Evolutionary conservation across 2,888 invertebrate genomes (phyloP).

Genomic region (Antitype chi): DNA sequence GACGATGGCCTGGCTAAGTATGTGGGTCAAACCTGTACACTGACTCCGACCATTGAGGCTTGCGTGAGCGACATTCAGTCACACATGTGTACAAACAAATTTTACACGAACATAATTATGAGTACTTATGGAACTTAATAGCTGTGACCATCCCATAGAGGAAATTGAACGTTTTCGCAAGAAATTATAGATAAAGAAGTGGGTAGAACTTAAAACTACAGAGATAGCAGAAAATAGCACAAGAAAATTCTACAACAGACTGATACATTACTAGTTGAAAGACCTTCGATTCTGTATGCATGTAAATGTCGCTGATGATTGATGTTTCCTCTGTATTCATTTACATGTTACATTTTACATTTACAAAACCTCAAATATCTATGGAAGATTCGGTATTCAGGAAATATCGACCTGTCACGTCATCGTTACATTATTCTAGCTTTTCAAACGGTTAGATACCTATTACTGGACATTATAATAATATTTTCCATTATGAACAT

Average conservation of each 20-base stretch:
- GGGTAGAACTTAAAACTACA: not conserved
- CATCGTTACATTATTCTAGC: not conserved
- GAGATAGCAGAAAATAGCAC: slow-evolving; percentile 17
- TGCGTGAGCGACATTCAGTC: slow-evolving; percentile 50
- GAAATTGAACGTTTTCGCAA: slow-evolving; percentile 2
- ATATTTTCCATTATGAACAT: slow-evolving; percentile 70
- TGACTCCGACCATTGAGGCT: slow-evolving; percentile 50
- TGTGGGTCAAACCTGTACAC: slow-evolving; percentile 64
- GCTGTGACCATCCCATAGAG: slow-evolving; percentile 4
- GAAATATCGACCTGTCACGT: not conserved
- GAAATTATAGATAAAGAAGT: slow-evolving; percentile 4
- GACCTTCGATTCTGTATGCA: slow-evolving; percentile 47
- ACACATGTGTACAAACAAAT: slow-evolving; percentile 59
- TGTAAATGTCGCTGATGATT: slow-evolving; percentile 29
- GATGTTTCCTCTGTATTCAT: slow-evolving; percentile 30
- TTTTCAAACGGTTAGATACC: slow-evolving; percentile 10
- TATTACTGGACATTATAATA: slow-evolving; percentile 35
- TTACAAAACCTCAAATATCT: not conserved
- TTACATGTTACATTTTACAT: slow-evolving; percentile 10
- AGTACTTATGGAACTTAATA: slow-evolving; percentile 38
- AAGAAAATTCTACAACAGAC: slow-evolving; percentile 17
- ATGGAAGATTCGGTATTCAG: not conserved
- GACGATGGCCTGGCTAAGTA: slow-evolving; percentile 49
- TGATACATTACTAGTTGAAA: slow-evolving; percentile 11
- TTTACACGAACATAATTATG: slow-evolving; percentile 36